Evolutionary conservation across 2,113 vertebrate species (phyloP).

Genomic region (Salminus brasiliensis): DNA sequence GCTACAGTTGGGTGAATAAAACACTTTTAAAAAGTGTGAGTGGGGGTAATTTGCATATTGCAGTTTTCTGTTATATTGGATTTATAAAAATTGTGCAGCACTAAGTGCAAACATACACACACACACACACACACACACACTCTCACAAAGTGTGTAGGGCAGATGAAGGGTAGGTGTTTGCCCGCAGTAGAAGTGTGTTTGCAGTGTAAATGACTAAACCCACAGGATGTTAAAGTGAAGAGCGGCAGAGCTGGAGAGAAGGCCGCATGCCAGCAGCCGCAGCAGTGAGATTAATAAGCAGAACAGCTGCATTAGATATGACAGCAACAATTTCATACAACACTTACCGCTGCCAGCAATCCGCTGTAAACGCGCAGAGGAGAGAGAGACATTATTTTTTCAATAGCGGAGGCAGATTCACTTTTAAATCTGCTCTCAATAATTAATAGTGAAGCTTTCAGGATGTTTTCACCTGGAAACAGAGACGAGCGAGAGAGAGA

Average conservation of each 20-base stretch:
- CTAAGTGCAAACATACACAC: too few species aligned
- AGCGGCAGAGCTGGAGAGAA: conserved; percentile 19
- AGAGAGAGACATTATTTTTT: conserved; percentile 68
- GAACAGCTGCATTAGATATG: conserved; percentile 63
- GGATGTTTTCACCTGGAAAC: conserved; percentile 69
- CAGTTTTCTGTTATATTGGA: too few species aligned
- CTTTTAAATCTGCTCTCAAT: conserved; percentile 71
- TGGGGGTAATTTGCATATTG: too few species aligned
- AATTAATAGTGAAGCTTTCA: conserved; percentile 70
- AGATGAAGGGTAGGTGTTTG: too few species aligned
- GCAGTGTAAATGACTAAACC: background rate
- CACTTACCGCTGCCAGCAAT: conserved; percentile 63
- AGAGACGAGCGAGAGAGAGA: conserved; percentile 32
- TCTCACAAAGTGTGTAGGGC: background rate
- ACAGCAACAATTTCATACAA: conserved; percentile 71
- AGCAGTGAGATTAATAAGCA: conserved; percentile 64
- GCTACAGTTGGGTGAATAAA: too few species aligned
- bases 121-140: background rate
- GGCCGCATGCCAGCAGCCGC: conserved; percentile 20
- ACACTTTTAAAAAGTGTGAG: too few species aligned
- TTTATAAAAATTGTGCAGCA: too few species aligned
- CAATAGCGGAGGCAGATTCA: conserved; percentile 59
- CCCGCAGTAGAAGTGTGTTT: background rate
- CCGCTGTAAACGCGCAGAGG: conserved; percentile 51
- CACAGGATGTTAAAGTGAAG: background rate